These are phyloP conservation scores for Chaetogeoica ovagalla DNA, from an alignment of 2,888 invertebrate genomes.

Conservation along the genomic window DNA sequence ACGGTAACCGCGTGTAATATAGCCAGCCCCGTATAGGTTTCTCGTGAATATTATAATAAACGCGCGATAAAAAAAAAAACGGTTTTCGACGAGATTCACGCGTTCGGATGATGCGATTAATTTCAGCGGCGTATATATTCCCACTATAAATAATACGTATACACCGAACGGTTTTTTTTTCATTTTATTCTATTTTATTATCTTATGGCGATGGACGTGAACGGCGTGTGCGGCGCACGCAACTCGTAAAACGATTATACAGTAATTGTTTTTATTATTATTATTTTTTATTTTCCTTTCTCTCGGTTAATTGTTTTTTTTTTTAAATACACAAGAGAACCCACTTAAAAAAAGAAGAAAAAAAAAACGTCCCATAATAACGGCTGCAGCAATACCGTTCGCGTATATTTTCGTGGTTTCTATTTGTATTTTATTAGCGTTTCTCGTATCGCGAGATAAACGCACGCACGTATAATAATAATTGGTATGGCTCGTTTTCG, in stretches of 20 bases:
- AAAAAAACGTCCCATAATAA: slow-evolving; percentile 23
- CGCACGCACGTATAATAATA: slow-evolving; percentile 25
- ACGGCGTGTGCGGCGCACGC: slow-evolving; percentile 28
- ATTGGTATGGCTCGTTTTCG: slow-evolving; percentile 41
- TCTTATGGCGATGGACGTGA: slow-evolving; percentile 17
- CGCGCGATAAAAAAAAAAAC: slow-evolving; percentile 32
- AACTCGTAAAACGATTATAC: slow-evolving; percentile 43
- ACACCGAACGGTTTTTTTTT: slow-evolving; percentile 18
- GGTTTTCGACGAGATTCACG: slow-evolving; percentile 26
- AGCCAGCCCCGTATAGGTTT: slow-evolving; percentile 33
- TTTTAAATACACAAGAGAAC: slow-evolving; percentile 16
- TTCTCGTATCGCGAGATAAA: slow-evolving; percentile 46
- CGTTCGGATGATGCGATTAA: slow-evolving; percentile 41
- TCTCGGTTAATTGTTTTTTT: slow-evolving; percentile 35
- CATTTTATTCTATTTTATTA: too few species aligned
- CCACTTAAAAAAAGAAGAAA: slow-evolving; percentile 41
- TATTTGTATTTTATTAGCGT: slow-evolving; percentile 32
- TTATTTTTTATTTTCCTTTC: slow-evolving; percentile 32
- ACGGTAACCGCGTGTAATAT: slow-evolving; percentile 2
- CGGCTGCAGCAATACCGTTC: slow-evolving; percentile 4
- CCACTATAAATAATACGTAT: slow-evolving; percentile 30
- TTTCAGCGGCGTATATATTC: slow-evolving; percentile 38
- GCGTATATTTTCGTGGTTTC: slow-evolving; percentile 36
- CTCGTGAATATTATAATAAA: too few species aligned
- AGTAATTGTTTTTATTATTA: slow-evolving; percentile 40